phyloP scores from a whole-genome alignment of 1,140 invertebrate genomes.

The Neodiprion virginianus region DNA sequence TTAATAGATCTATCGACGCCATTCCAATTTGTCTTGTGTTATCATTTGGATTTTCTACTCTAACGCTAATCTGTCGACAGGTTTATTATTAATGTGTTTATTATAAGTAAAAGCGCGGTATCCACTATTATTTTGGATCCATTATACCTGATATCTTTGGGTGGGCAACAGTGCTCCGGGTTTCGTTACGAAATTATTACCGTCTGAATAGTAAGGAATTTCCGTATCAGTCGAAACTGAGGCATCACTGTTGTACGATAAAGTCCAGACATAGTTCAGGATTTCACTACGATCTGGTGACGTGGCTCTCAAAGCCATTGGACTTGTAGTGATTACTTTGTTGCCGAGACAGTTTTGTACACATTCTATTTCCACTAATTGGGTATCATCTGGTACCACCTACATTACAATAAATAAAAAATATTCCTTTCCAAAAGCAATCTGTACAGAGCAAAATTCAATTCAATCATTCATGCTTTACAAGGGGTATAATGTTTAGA shows the following conservation, averaged over 20 bases:
- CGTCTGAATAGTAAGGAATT: background rate
- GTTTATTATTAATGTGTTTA: background rate
- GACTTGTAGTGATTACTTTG: background rate
- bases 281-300: background rate
- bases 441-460: too few species aligned
- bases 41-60: background rate
- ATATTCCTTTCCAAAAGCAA: too few species aligned
- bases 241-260: background rate
- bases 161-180: background rate
- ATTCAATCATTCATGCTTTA: too few species aligned
- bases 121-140: background rate
- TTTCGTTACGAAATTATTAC: constrained; percentile 1
- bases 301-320: constrained; percentile 1
- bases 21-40: background rate
- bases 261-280: background rate
- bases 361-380: constrained; percentile 1
- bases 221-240: background rate
- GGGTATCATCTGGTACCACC: background rate
- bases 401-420: background rate
- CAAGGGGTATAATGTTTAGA: background rate
- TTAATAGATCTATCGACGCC: background rate
- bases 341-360: constrained; percentile 8
- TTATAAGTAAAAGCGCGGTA: background rate
- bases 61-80: background rate
- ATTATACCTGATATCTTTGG: background rate